Base-by-base conservation (phyloP, 2,888 invertebrate genomes). In the Theristus sp. region DNA sequence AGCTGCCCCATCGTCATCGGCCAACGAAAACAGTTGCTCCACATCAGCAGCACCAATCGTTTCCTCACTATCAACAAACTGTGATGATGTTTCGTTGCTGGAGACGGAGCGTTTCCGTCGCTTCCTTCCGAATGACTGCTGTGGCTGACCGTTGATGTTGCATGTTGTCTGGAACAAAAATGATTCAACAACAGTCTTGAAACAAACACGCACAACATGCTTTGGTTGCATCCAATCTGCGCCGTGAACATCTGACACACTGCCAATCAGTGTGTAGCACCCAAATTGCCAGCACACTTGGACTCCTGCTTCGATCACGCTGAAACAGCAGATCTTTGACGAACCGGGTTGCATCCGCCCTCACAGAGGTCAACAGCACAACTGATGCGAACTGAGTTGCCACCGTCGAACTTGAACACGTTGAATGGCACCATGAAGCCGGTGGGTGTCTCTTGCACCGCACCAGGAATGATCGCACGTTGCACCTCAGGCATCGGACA, bases 331-430 rank as follows among this genome's bases (percentile, higher is more conserved):
- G n/a, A n/a, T n/a, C n/a, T n/a, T n/a, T n/a, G n/a, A n/a, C n/a
- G n/a, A 3, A 61, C 61, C 25, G 61, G 61, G 17, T 55, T 29
- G 52, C 61, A 61, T 1, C 47, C 30, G 3, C 57, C 57, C 26
- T 61, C 56, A 47, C 61, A 61, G 20, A 61, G 25, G 25, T 61
- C 61, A 3, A 61, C 30, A 2, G 28, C 20, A 30, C 61, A 61
- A 20, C 22, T 24, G 25, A 61, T 56, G 6, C 25, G 38, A n/a
- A 61, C 61, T 13, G 53, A n/a, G 3, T n/a, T 22, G 25, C 29
- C 49, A 3, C 61, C 61, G 24, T 61, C 61, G 47, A 61, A 61
- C 29, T 59, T 47, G 56, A 61, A 61, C 20, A 52, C 56, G 2
- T 26, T 54, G 27, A 61, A 56, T 1, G 55, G 31, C 17, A 53